Percentiles rank a stretch among this genome's conserved stretches.
phyloP scores from a whole-genome alignment of 2,888 invertebrate genomes.

The Limenitis arthemis region DNA sequence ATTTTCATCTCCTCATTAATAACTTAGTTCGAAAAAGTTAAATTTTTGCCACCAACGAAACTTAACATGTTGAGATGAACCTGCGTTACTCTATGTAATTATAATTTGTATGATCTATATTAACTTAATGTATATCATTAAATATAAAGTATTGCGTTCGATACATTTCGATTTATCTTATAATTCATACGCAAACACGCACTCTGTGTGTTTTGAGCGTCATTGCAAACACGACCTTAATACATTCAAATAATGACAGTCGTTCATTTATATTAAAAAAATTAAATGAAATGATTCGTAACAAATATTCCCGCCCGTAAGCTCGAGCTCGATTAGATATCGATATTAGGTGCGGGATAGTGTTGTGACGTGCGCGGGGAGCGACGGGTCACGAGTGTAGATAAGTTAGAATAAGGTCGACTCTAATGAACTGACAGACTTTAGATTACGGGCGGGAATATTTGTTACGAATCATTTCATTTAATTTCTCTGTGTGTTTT shows the following conservation, averaged over 20 bases:
- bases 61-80: too few relatives aligned
- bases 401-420: slow-evolving; percentile 9
- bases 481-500: too few relatives aligned
- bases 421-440: slow-evolving; percentile 6
- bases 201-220: too few relatives aligned
- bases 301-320: background rate
- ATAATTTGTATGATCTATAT: background rate
- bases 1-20: too few relatives aligned
- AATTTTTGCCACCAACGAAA: too few relatives aligned
- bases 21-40: too few relatives aligned
- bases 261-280: too few relatives aligned
- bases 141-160: background rate
- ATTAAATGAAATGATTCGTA: background rate
- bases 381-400: slow-evolving; percentile 1
- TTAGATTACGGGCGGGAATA: background rate
- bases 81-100: too few relatives aligned
- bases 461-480: background rate
- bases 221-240: too few relatives aligned
- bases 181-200: background rate
- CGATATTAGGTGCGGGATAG: background rate
- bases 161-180: background rate
- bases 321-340: background rate
- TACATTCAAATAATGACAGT: too few relatives aligned
- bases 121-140: background rate
- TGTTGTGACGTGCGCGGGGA: background rate